Conservation (phyloP, 2,888 invertebrate species). For the Suillia variegata region DNA sequence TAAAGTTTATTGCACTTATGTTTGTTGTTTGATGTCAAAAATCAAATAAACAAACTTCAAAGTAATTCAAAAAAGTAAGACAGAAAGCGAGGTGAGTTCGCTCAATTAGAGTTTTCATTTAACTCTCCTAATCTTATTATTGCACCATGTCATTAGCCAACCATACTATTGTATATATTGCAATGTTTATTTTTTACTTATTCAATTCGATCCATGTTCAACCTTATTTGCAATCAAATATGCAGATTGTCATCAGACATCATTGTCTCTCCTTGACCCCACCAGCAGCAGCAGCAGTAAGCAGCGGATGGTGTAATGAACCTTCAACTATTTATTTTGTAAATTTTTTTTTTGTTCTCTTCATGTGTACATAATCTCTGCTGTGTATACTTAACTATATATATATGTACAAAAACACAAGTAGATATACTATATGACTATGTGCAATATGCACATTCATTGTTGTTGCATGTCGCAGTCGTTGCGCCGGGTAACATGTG, state of each 20-base stretch:
- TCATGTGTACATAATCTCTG: background rate
- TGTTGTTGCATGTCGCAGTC: background rate
- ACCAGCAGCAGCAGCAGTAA: constrained; percentile 10
- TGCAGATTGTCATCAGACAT: constrained; percentile 2
- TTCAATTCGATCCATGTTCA: too few species aligned
- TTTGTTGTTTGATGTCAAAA: too few species aligned
- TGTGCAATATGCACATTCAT: background rate
- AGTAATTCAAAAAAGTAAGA: too few species aligned
- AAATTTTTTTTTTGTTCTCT: background rate
- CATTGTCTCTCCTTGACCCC: constrained; percentile 25
- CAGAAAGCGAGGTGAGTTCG: too few species aligned
- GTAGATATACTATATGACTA: background rate
- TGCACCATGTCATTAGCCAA: too few species aligned
- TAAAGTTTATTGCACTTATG: too few species aligned
- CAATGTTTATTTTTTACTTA: too few species aligned
- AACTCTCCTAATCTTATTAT: too few species aligned
- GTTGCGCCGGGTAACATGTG: too few species aligned
- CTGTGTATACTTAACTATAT: constrained; percentile 1
- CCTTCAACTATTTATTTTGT: constrained; percentile 33
- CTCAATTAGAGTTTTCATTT: too few species aligned
- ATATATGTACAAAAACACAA: background rate
- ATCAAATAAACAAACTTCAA: too few species aligned
- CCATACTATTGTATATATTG: too few species aligned
- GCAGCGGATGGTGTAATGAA: constrained; percentile 37
- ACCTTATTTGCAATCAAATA: background rate